A percentile compares a stretch with the other conserved stretches of the same genome.
Evolutionary conservation across 2,797 vertebrate species (phyloP).

Genomic region (Podargus strigoides): DNA sequence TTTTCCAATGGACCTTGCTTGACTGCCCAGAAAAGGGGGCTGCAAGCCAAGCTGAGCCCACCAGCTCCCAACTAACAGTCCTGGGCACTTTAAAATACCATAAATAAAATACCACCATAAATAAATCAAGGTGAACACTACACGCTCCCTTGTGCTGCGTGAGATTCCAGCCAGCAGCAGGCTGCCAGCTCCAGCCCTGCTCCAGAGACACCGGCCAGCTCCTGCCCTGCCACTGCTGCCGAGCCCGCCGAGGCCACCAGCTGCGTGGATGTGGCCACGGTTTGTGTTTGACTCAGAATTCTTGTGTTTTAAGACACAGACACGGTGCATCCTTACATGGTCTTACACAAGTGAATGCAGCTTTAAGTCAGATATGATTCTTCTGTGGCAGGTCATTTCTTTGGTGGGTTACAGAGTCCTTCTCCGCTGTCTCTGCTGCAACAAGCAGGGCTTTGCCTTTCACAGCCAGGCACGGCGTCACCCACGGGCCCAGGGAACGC

Average conservation of each 20-base stretch:
- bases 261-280: fast-evolving
- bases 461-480: fast-evolving
- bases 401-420: not conserved
- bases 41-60: not conserved
- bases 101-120: not conserved
- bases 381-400: not conserved
- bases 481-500: not conserved
- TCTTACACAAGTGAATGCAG: not conserved
- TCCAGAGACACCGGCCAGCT: too few relatives aligned
- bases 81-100: not conserved
- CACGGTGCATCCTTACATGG: not conserved
- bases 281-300: not conserved
- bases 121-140: not conserved
- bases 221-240: not conserved
- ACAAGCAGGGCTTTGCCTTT: too few relatives aligned
- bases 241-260: fast-evolving
- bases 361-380: not conserved
- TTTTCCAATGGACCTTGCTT: not conserved
- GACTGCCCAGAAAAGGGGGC: not conserved
- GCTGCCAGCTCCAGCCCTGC: not conserved
- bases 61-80: not conserved
- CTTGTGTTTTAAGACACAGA: not conserved
- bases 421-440: not conserved
- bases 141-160: not conserved
- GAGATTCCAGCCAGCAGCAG: not conserved